These are phyloP conservation scores for Ameiurus melas DNA, from an alignment of 2,113 vertebrate species.

Conservation along the genomic window DNA sequence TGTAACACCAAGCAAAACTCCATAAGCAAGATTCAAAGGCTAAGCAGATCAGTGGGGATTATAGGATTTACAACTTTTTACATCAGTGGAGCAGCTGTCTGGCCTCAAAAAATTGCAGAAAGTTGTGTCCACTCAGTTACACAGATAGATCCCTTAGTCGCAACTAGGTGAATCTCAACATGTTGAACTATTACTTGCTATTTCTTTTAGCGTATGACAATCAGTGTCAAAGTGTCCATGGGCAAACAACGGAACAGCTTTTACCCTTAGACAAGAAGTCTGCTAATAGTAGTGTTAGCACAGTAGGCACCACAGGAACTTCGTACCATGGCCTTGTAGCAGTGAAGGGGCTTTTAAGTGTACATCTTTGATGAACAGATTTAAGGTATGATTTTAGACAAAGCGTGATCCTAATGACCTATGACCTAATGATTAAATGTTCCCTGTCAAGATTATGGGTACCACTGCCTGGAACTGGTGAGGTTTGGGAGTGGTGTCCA, in stretches of 20 bases:
- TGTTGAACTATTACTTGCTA: neutral
- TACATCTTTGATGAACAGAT: neutral
- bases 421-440: too few relatives aligned
- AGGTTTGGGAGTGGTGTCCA: neutral
- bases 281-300: neutral
- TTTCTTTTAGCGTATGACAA: neutral
- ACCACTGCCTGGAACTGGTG: neutral
- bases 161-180: neutral
- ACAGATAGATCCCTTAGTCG: neutral
- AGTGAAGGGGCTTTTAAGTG: neutral
- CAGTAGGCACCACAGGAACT: neutral
- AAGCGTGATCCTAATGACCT: neutral
- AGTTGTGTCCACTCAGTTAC: neutral
- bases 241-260: neutral
- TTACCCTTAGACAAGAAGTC: neutral
- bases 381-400: neutral
- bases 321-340: neutral
- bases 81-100: neutral
- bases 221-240: neutral
- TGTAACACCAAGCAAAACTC: neutral
- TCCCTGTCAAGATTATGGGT: neutral
- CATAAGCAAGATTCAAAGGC: constrained; percentile 11
- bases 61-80: neutral
- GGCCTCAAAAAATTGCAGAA: neutral
- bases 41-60: neutral